phyloP scores from a whole-genome alignment of 2,888 invertebrate species.

The Hypomecis punctinalis region DNA sequence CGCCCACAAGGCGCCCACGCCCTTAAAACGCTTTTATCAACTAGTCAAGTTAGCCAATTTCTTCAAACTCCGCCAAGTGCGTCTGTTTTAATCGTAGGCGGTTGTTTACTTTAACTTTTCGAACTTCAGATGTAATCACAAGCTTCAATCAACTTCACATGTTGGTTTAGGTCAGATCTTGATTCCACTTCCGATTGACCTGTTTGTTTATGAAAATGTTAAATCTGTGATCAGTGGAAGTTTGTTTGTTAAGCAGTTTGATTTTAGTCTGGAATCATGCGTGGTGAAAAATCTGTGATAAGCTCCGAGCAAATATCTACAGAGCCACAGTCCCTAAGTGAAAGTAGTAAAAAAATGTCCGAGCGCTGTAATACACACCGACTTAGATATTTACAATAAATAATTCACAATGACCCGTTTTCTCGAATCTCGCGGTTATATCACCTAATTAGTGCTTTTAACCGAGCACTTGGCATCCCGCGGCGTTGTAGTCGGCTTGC shows the following conservation, averaged over 20 bases:
- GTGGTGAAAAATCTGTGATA: no score
- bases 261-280: neutral
- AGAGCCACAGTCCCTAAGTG: no score
- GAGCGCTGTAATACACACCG: no score
- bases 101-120: conserved; percentile 6
- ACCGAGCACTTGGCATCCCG: no score
- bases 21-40: neutral
- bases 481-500: no score
- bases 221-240: neutral
- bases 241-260: neutral
- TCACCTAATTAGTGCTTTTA: no score
- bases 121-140: conserved; percentile 10
- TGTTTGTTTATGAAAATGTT: conserved; percentile 15
- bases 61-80: neutral
- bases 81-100: conserved; percentile 2
- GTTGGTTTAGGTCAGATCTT: conserved; percentile 20
- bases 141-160: conserved; percentile 11
- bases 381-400: no score
- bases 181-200: conserved; percentile 15
- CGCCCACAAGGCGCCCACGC: neutral
- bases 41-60: neutral
- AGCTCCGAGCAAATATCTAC: no score
- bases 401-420: no score
- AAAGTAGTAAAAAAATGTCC: no score
- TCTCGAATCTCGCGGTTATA: no score